A percentile compares a stretch with the other conserved stretches of the same genome.
phyloP scores from a whole-genome alignment of 2,888 invertebrate genomes.

The Andrena hattorfiana region DNA sequence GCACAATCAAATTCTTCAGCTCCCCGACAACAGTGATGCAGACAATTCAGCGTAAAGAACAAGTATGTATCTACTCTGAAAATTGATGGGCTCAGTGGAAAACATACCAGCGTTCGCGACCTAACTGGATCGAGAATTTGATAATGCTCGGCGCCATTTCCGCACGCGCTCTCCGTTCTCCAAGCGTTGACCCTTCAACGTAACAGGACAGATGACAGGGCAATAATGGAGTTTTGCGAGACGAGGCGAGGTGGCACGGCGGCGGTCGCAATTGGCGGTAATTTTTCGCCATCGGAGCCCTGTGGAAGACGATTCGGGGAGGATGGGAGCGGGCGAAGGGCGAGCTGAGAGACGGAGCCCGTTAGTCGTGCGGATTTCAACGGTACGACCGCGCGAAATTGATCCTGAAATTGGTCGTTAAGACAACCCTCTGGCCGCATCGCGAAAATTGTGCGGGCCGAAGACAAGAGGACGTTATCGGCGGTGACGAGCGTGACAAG shows the following conservation, averaged over 20 bases:
- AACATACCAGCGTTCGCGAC: conserved; percentile 3
- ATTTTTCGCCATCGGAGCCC: conserved; percentile 37
- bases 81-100: too few relatives aligned
- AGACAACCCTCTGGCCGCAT: conserved; percentile 64
- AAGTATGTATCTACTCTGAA: too few relatives aligned
- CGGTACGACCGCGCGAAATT: conserved; percentile 77
- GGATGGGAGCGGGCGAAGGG: neutral
- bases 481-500: neutral
- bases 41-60: too few relatives aligned
- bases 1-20: too few relatives aligned
- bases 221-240: neutral
- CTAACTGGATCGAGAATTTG: conserved; percentile 31
- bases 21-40: too few relatives aligned
- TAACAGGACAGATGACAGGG: conserved; percentile 3
- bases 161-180: neutral
- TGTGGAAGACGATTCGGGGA: conserved; percentile 2
- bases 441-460: conserved; percentile 55
- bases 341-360: conserved; percentile 43
- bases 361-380: conserved; percentile 69
- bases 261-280: conserved; percentile 27
- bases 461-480: conserved; percentile 7
- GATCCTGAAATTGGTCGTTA: conserved; percentile 79
- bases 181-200: neutral
- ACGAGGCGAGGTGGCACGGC: neutral
- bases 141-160: conserved; percentile 3